Percentiles rank a stretch among this genome's conserved stretches.
These are phyloP conservation scores for Empidonax traillii DNA, from an alignment of 2,113 vertebrate genomes.

Conservation along the genomic window DNA sequence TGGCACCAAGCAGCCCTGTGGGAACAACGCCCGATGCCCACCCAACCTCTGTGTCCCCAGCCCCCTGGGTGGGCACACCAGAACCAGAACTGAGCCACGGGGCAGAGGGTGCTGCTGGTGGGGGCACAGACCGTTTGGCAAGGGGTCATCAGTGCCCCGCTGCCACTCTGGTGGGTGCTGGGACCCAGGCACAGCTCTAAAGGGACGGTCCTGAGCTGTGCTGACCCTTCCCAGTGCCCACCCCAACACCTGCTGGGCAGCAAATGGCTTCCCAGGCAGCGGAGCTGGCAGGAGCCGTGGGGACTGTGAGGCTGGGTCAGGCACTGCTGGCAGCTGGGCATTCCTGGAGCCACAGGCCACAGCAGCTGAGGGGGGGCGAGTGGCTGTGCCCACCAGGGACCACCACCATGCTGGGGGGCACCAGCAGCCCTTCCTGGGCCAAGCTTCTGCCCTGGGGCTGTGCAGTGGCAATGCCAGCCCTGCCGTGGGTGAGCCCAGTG, in stretches of 20 bases:
- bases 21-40: not conserved
- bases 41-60: not conserved
- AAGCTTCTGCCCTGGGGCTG: rapidly evolving
- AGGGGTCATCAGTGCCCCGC: rapidly evolving
- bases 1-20: not conserved
- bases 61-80: not conserved
- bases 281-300: not conserved
- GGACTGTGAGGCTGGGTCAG: rapidly evolving
- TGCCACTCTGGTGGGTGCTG: not conserved
- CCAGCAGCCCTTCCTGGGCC: rapidly evolving
- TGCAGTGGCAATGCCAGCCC: rapidly evolving
- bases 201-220: not conserved
- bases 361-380: not conserved
- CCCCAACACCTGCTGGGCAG: not conserved
- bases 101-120: not conserved
- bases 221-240: not conserved
- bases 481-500: rapidly evolving
- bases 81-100: rapidly evolving
- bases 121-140: not conserved
- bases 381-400: rapidly evolving
- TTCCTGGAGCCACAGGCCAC: not conserved
- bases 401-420: rapidly evolving
- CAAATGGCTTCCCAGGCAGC: not conserved
- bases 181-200: rapidly evolving
- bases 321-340: not conserved